A percentile compares a stretch with the other conserved stretches of the same genome.
These are phyloP conservation scores for Ceuthmochares aereus DNA, from an alignment of 2,113 vertebrate species.

Conservation along the genomic window DNA sequence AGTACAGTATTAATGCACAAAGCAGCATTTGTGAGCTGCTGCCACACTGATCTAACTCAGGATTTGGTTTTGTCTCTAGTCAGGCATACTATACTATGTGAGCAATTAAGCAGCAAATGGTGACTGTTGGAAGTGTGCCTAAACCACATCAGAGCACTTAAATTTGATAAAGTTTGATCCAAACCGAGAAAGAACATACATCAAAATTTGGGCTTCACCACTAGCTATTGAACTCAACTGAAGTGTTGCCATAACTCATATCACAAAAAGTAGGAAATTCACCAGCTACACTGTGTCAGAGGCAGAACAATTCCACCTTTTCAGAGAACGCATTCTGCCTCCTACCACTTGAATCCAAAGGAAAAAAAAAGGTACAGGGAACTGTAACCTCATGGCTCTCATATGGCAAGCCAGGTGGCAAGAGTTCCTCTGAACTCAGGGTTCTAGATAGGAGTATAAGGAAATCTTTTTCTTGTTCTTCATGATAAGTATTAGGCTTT, in stretches of 20 bases:
- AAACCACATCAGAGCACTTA: constrained; percentile 31
- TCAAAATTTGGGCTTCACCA: not conserved
- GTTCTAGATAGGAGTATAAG: constrained; percentile 12
- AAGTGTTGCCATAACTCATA: not conserved
- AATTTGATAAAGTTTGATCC: not conserved
- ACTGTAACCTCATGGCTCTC: not conserved
- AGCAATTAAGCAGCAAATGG: constrained; percentile 40
- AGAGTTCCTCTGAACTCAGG: constrained; percentile 62
- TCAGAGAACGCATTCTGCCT: not conserved
- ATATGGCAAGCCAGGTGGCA: constrained; percentile 13
- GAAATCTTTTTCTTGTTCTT: constrained; percentile 33
- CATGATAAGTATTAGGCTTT: constrained; percentile 54
- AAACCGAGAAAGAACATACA: not conserved
- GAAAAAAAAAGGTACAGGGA: constrained; percentile 12
- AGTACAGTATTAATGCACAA: not conserved
- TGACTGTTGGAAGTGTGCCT: constrained; percentile 19
- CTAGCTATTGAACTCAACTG: not conserved
- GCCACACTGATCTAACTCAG: not conserved
- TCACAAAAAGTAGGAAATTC: not conserved
- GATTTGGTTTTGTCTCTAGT: not conserved
- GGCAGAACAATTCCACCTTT: constrained; percentile 5
- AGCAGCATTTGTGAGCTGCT: constrained; percentile 39
- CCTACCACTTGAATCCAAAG: constrained; percentile 18
- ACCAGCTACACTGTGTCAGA: not conserved
- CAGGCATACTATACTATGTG: not conserved